phyloP scores from a whole-genome alignment of 2,888 invertebrate genomes.

The Sericinus montela region DNA sequence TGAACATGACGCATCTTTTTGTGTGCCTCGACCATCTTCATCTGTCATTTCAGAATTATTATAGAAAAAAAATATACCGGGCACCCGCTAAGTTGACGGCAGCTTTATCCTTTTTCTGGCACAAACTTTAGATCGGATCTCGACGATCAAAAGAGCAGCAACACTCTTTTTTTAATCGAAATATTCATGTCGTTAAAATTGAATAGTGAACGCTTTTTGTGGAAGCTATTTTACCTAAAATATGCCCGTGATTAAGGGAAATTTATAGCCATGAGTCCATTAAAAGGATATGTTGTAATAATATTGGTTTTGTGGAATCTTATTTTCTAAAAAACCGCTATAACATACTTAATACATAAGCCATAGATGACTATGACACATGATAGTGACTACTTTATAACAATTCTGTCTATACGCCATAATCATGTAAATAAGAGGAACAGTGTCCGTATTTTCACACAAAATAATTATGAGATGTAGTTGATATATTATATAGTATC shows the following conservation, averaged over 20 bases:
- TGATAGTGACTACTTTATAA: too few relatives aligned
- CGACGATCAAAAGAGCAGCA: constrained; percentile 45
- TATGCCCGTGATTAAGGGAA: constrained; percentile 71
- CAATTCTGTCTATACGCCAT: too few relatives aligned
- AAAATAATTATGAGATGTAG: too few relatives aligned
- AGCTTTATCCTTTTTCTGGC: constrained; percentile 70
- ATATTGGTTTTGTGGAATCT: constrained; percentile 52
- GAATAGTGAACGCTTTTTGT: constrained; percentile 66
- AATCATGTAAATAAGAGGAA: too few relatives aligned
- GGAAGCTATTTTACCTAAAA: constrained; percentile 53
- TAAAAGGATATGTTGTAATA: constrained; percentile 70
- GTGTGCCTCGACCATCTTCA: constrained; percentile 54
- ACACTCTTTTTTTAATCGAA: constrained; percentile 51
- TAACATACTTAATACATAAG: constrained; percentile 21
- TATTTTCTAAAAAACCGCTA: constrained; percentile 39
- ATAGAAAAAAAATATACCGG: constrained; percentile 47
- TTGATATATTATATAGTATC: too few relatives aligned
- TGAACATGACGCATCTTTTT: constrained; percentile 47
- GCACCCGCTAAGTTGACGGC: constrained; percentile 64
- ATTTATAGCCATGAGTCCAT: constrained; percentile 65
- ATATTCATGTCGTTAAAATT: constrained; percentile 65
- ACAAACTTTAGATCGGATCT: constrained; percentile 72
- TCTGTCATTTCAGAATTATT: constrained; percentile 68
- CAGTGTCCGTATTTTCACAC: too few relatives aligned
- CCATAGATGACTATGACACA: too few relatives aligned